These are phyloP conservation scores for Isurus oxyrinchus DNA, from an alignment of 2,113 vertebrate genomes.

Conservation along the genomic window DNA sequence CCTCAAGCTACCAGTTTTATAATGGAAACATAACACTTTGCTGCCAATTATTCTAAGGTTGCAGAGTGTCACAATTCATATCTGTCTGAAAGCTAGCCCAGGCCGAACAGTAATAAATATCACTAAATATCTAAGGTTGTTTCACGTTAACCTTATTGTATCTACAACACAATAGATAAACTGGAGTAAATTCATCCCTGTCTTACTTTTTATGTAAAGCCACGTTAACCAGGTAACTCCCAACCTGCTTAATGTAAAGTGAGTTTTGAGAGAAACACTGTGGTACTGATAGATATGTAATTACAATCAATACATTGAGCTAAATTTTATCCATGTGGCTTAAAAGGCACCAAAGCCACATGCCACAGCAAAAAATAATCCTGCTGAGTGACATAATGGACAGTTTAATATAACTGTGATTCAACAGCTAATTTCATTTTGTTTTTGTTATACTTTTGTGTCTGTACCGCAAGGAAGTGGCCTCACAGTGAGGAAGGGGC, in stretches of 20 bases:
- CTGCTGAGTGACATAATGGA: neutral
- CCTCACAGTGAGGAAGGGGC: neutral
- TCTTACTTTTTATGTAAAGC: neutral
- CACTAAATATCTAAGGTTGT: neutral
- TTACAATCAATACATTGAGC: neutral
- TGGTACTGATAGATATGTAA: neutral
- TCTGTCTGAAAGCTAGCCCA: neutral
- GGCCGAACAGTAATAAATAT: neutral
- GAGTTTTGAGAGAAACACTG: neutral
- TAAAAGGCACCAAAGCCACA: neutral
- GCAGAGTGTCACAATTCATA: neutral
- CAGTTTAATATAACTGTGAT: neutral
- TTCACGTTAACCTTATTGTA: neutral
- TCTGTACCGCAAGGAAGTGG: neutral
- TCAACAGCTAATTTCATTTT: neutral
- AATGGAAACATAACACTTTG: slow-evolving; percentile 30
- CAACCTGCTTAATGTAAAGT: neutral
- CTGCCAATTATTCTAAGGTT: slow-evolving; percentile 32
- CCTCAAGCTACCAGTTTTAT: slow-evolving; percentile 32
- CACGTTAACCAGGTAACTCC: neutral
- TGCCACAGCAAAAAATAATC: neutral
- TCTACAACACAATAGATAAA: neutral
- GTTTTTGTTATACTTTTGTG: neutral
- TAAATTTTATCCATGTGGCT: neutral
- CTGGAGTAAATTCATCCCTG: neutral